A percentile compares a stretch with the other conserved stretches of the same genome.
Evolutionary conservation across 2,888 invertebrate species (phyloP).

Genomic region (Leucophenga montana): DNA sequence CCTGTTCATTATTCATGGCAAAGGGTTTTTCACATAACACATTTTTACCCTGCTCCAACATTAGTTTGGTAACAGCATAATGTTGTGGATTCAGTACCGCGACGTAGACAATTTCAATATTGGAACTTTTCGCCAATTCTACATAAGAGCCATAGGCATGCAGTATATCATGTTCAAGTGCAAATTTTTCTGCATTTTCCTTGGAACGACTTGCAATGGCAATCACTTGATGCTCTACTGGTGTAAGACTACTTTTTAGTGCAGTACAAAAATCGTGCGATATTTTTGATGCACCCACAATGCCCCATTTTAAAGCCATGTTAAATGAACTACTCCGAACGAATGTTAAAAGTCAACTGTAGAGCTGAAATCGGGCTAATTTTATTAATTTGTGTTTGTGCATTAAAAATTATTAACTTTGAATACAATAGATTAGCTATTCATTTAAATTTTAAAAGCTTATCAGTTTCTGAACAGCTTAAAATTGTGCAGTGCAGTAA

Average conservation of each 20-base stretch:
- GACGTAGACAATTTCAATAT: conserved; percentile 88
- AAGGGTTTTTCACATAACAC: conserved; percentile 91
- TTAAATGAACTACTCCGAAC: too few species aligned
- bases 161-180: conserved; percentile 79
- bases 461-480: too few species aligned
- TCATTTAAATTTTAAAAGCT: too few species aligned
- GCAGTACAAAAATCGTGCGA: conserved; percentile 86
- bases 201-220: conserved; percentile 85
- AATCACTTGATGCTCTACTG: conserved; percentile 78
- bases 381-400: too few species aligned
- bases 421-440: too few species aligned
- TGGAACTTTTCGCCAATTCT: conserved; percentile 80
- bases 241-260: conserved; percentile 76
- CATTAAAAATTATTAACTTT: too few species aligned
- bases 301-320: conserved; percentile 78
- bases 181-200: conserved; percentile 81
- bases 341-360: too few species aligned
- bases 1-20: conserved; percentile 82
- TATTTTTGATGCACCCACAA: conserved; percentile 86
- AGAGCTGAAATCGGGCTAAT: too few species aligned
- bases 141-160: conserved; percentile 83
- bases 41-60: conserved; percentile 85
- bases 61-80: conserved; percentile 78
- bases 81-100: conserved; percentile 84
- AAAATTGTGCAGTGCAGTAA: too few species aligned